phyloP scores from a whole-genome alignment of 2,113 vertebrate species.

The Rhodinocichla rosea region DNA sequence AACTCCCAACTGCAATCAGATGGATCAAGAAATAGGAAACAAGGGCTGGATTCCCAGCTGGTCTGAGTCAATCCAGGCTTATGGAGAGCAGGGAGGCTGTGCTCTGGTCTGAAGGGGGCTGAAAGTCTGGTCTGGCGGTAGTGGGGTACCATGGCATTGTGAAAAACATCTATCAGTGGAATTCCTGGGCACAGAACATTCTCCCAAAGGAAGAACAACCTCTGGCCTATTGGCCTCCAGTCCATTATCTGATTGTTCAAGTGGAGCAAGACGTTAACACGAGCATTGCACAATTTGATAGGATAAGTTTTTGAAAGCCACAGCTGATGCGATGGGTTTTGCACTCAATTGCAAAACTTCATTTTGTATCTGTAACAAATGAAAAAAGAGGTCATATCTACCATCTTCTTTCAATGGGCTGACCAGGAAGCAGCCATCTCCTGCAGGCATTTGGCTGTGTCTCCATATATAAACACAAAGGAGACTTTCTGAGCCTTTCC shows the following conservation, averaged over 20 bases:
- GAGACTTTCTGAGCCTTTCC: not conserved
- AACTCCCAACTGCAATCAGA: not conserved
- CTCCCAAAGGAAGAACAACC: not conserved
- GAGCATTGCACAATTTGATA: not conserved
- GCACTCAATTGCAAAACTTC: not conserved
- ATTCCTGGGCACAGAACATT: not conserved
- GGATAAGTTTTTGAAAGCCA: not conserved
- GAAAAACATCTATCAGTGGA: not conserved
- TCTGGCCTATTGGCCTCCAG: not conserved
- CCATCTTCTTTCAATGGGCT: not conserved
- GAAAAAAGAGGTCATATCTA: not conserved
- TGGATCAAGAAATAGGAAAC: not conserved
- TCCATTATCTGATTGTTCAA: constrained; percentile 2
- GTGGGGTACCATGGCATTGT: not conserved
- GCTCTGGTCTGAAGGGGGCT: not conserved
- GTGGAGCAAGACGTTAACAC: constrained; percentile 23
- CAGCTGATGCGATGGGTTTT: not conserved
- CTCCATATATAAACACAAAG: not conserved
- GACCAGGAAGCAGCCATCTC: not conserved
- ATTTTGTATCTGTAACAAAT: not conserved
- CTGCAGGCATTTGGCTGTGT: not conserved
- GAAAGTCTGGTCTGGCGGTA: not conserved
- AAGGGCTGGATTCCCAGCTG: not conserved
- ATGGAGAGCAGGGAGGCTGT: not conserved
- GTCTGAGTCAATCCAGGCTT: fast-evolving